Conservation (phyloP, 2,888 invertebrate genomes). For the Ectobius pallidus region DNA sequence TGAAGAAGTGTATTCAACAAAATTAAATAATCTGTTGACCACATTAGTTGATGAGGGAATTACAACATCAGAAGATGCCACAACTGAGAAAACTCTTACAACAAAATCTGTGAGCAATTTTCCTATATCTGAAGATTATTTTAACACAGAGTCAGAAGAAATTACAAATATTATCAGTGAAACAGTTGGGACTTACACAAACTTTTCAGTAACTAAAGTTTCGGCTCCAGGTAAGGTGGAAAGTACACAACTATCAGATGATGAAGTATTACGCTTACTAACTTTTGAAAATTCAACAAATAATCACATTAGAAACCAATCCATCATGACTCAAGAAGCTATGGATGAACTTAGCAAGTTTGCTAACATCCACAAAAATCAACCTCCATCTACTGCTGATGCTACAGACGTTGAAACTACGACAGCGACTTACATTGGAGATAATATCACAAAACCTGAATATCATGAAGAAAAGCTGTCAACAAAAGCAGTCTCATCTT, state of each 20-base stretch:
- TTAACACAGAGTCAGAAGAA: no score
- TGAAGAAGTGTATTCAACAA: no score
- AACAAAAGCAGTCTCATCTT: not conserved
- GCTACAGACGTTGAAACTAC: not conserved
- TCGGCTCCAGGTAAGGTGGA: not conserved
- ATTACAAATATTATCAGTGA: not conserved
- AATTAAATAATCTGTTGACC: no score
- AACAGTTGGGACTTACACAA: not conserved
- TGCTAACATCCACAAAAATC: slow-evolving; percentile 32
- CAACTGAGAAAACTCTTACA: no score
- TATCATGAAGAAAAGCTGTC: slow-evolving; percentile 12
- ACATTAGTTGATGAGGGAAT: no score
- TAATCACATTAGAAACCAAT: not conserved
- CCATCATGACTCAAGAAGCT: slow-evolving; percentile 17
- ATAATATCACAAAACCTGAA: slow-evolving; percentile 4
- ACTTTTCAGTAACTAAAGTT: not conserved
- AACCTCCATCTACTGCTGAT: not conserved
- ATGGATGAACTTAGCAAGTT: slow-evolving; percentile 36
- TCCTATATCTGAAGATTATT: no score
- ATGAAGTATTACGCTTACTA: not conserved
- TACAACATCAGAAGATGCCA: no score
- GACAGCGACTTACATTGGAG: not conserved
- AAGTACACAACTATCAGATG: slow-evolving; percentile 1
- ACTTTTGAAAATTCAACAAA: not conserved
- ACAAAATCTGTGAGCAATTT: no score